Conservation (phyloP, 2,113 vertebrate genomes). For the Eleginops maclovinus region DNA sequence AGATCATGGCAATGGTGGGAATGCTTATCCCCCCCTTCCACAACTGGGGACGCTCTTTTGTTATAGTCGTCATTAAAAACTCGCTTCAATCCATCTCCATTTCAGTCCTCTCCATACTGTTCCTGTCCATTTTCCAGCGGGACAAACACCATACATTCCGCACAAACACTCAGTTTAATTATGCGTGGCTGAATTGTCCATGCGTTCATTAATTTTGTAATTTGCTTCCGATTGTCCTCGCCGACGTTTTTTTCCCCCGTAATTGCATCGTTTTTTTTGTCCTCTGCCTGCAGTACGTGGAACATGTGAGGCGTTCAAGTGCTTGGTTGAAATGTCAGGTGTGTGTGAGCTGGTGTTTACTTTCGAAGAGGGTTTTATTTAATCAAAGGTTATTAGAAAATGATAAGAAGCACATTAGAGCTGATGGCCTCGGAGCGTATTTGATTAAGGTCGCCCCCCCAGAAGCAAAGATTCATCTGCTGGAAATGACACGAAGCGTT, state of each 20-base stretch:
- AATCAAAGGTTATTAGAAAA: slow-evolving; percentile 68
- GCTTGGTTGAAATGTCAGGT: background rate
- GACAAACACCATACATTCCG: slow-evolving; percentile 47
- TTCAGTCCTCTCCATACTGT: slow-evolving; percentile 29
- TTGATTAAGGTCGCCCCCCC: slow-evolving; percentile 58
- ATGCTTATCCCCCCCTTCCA: slow-evolving; percentile 26
- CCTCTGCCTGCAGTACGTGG: slow-evolving; percentile 32
- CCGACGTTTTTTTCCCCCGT: slow-evolving; percentile 44
- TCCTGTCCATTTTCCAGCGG: slow-evolving; percentile 38
- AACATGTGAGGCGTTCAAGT: no score
- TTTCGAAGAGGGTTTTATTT: slow-evolving; percentile 52
- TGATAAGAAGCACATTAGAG: slow-evolving; percentile 44
- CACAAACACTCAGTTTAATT: slow-evolving; percentile 63
- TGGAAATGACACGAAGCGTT: slow-evolving; percentile 48
- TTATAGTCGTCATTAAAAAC: slow-evolving; percentile 46
- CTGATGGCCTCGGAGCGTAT: slow-evolving; percentile 30
- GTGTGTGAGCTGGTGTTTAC: slow-evolving; percentile 23
- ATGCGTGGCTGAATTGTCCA: slow-evolving; percentile 49
- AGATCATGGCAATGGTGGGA: slow-evolving; percentile 34
- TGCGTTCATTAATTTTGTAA: slow-evolving; percentile 73
- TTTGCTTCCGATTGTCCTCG: slow-evolving; percentile 68
- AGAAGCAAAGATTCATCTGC: slow-evolving; percentile 44
- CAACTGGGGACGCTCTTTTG: slow-evolving; percentile 29
- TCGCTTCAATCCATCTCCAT: slow-evolving; percentile 52
- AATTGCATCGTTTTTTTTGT: slow-evolving; percentile 60